phyloP scores from a whole-genome alignment of 2,113 vertebrate genomes.

The Ophthalmolycus amberensis region DNA sequence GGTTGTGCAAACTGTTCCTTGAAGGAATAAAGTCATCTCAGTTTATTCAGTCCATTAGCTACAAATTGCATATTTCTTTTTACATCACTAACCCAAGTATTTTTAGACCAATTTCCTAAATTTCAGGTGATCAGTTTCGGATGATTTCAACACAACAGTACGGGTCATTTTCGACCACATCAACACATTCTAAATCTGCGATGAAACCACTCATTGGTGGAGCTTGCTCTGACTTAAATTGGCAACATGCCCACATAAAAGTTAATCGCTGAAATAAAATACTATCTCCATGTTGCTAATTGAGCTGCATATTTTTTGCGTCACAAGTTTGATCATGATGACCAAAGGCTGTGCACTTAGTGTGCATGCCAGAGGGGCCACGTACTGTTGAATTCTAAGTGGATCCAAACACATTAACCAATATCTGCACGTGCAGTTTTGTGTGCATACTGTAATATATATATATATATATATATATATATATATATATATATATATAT shows the following conservation, averaged over 20 bases:
- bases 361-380: too few species aligned
- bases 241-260: neutral
- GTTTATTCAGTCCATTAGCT: too few species aligned
- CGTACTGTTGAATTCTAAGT: neutral
- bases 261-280: neutral
- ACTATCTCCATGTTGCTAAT: too few species aligned
- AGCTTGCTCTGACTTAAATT: neutral
- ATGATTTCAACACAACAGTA: neutral
- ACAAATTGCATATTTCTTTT: neutral
- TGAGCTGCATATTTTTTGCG: neutral
- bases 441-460: neutral
- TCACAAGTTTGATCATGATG: neutral
- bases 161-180: neutral
- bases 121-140: neutral
- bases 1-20: too few species aligned
- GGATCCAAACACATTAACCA: neutral
- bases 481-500: too few species aligned
- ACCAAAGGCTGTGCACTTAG: neutral
- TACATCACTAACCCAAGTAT: neutral
- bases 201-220: neutral
- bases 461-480: too few species aligned
- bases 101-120: neutral
- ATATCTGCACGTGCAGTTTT: neutral
- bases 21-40: neutral
- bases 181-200: neutral